Evolutionary conservation across 1,140 invertebrate genomes (phyloP).

Genomic region (Apis florea): DNA sequence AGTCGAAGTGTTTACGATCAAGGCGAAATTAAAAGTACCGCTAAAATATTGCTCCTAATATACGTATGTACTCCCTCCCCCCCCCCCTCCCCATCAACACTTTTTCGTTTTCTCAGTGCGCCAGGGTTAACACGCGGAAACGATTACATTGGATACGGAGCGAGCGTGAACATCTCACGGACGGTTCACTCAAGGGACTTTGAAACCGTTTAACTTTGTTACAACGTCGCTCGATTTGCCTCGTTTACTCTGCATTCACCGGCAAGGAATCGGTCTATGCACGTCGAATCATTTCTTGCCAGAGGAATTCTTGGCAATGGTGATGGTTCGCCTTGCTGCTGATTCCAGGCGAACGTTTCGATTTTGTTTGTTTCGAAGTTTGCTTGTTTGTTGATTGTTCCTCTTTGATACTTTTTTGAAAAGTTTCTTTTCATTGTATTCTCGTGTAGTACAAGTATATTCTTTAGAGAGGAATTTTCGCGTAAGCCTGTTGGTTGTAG

Average conservation of each 20-base stretch:
- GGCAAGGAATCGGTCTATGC: neutral
- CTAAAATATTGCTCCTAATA: slow-evolving; percentile 77
- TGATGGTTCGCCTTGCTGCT: no score
- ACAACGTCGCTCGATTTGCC: neutral
- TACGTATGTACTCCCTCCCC: slow-evolving; percentile 53
- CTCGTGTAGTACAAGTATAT: no score
- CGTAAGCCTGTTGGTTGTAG: no score
- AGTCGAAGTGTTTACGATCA: slow-evolving; percentile 79
- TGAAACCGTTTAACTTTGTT: slow-evolving; percentile 35
- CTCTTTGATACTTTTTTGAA: no score
- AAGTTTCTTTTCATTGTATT: no score
- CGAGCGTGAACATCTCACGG: slow-evolving; percentile 17
- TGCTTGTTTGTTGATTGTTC: no score
- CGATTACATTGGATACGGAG: slow-evolving; percentile 8
- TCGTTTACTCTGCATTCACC: slow-evolving; percentile 25
- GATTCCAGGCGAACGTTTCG: no score
- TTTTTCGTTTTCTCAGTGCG: slow-evolving; percentile 35
- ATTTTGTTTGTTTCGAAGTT: no score
- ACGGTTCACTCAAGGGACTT: slow-evolving; percentile 43
- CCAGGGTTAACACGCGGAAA: slow-evolving; percentile 9
- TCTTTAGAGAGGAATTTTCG: no score
- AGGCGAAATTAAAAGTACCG: slow-evolving; percentile 79
- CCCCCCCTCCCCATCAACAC: neutral
- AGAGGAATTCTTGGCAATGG: neutral
- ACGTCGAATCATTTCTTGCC: neutral